Evolutionary conservation across 2,113 vertebrate genomes (phyloP), one percentile per base, ranked within the genome.

Genomic region (Ginglymostoma cirratum): DNA sequence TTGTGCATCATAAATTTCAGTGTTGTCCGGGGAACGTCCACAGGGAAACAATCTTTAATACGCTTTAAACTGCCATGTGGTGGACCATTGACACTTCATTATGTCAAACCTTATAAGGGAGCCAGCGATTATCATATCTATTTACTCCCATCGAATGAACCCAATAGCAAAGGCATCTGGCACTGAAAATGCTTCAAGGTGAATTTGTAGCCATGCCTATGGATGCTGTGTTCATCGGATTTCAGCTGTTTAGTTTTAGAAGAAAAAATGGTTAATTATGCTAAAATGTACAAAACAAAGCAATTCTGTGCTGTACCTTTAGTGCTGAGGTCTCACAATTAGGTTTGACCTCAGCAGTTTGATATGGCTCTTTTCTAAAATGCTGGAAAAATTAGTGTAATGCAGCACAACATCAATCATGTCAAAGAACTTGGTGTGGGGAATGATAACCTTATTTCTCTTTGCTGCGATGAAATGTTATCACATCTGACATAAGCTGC

Each of bases 361-460:
- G 89, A 93, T 93, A 66, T 19, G 38, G 89, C 19, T 65, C 19
- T 38, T 67, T 38, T 66, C 15, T 8, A 67, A 67, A 66, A 38
- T 19, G 1, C 89, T 66, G 38, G 61, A 66, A 61, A 93, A 93
- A 93, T 93, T 66, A 66, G 89, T 42, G 61, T 12, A 38, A 93
- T 66, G 89, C 61, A 93, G 89, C 17, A 23, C 66, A 66, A 12
- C 89, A 93, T 93, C 89, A 66, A 67, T 93, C 89, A 93, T n/a
- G 34, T 93, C 89, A 66, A 93, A 93, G 61, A n/a, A 61, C 61
- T 93, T 38, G 34, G 17, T 93, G 61, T 93, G 61, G 89, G 55
- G 89, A 66, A 66, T 93, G 89, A 61, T 93, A 66, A 67, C 42
- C 89, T 38, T 6, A 93, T 93, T 93, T 93, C 89, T 34, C 89